Evolutionary conservation across 92 coral and sea anemone species (phyloP), one percentile per base, ranked within the genome.

Genomic region (Diadumene lineata): DNA sequence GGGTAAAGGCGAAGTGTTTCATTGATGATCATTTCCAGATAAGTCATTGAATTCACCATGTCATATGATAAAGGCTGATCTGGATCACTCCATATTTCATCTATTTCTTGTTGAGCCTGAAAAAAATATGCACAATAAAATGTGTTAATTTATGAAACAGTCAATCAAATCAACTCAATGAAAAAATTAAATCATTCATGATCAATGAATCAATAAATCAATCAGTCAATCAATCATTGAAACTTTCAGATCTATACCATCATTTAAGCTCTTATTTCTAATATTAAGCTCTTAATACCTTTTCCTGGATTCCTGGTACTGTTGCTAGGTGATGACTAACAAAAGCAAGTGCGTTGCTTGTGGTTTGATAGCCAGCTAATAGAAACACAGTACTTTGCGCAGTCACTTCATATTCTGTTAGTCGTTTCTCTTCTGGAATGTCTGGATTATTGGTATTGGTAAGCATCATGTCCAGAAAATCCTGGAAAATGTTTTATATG

Each of bases 341-440:
- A 8, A 91, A 67, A 19, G 89, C 63, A 28, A 88, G 84, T 0
- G 92, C 72, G 25, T 78, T 78, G 32, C 88, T 89, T 23, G 90
- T 81, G 21, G 90, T 87, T 48, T 91, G 92, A 65, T 87, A 87
- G 1, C 97, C 97, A 24, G 92, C 97, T 18, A 91, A 25, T 32
- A 91, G 79, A 46, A 87, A 90, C 0, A 82, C 48, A 7, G 81
- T 34, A 69, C 89, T 74, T 58, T 87, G 88, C 23, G 87, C 92
- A 26, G 84, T 46, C n/a, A 90, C 73, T 74, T 87, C 97, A 46
- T 51, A 65, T 61, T 87, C 97, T 1, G 87, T 23, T 69, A 91
- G 67, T 38, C 69, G 72, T 32, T 73, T 77, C 17, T 75, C 34
- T 10, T 71, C 77, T 10, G 67, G 65, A n/a, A 56, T 34, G 38